These are phyloP conservation scores for Upupa epops DNA, from an alignment of 2,113 vertebrate species.

Conservation along the genomic window DNA sequence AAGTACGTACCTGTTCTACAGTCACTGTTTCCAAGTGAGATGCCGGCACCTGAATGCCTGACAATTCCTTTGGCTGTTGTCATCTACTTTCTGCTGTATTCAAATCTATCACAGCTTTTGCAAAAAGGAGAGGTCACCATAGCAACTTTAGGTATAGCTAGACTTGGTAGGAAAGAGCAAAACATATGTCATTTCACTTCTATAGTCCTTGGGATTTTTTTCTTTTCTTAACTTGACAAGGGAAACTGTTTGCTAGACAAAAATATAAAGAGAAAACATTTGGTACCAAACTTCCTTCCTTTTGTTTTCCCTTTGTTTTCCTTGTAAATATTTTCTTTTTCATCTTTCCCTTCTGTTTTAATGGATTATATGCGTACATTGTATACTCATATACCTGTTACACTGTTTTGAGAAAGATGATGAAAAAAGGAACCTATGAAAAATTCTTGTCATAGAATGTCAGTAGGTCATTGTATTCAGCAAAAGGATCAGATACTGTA, in stretches of 20 bases:
- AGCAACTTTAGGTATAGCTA: slow-evolving; percentile 26
- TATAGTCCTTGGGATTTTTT: background rate
- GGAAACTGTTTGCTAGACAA: background rate
- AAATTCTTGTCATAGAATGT: background rate
- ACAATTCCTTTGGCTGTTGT: slow-evolving; percentile 39
- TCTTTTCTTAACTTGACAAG: background rate
- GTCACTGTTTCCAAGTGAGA: slow-evolving; percentile 44
- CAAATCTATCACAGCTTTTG: slow-evolving; percentile 15
- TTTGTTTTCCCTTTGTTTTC: background rate
- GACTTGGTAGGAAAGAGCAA: background rate
- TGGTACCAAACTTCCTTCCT: background rate
- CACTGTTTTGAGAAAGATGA: background rate
- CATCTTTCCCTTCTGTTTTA: background rate
- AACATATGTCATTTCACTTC: background rate
- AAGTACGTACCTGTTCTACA: background rate
- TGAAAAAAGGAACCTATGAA: background rate
- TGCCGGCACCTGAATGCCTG: background rate
- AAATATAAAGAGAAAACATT: background rate
- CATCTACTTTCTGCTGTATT: background rate
- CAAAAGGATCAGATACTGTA: background rate
- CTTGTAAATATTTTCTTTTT: background rate
- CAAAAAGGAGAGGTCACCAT: slow-evolving; percentile 3
- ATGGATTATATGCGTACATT: background rate
- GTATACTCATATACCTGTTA: background rate
- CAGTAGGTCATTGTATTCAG: background rate